A percentile compares a stretch with the other conserved stretches of the same genome.
phyloP scores from a whole-genome alignment of 2,113 vertebrate species.

The Ramphastos sulfuratus region DNA sequence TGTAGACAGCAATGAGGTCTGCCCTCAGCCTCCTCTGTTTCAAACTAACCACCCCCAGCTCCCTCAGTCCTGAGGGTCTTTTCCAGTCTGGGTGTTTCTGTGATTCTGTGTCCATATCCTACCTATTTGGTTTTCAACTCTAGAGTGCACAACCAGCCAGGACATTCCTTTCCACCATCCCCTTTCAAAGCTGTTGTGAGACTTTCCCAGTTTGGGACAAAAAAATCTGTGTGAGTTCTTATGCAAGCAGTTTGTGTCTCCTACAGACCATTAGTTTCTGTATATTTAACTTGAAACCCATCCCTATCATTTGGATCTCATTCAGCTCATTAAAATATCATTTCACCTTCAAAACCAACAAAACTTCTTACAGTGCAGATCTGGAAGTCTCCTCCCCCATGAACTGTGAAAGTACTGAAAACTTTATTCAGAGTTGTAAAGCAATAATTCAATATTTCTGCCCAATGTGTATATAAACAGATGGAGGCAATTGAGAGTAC shows the following conservation, averaged over 20 bases:
- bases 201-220: neutral
- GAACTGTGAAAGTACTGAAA: neutral
- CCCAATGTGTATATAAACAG: constrained; percentile 7
- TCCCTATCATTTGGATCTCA: constrained; percentile 37
- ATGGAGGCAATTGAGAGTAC: constrained; percentile 21
- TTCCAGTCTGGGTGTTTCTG: too few relatives aligned
- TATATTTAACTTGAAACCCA: constrained; percentile 40
- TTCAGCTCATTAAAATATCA: constrained; percentile 69
- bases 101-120: too few relatives aligned
- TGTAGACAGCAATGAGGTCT: too few relatives aligned
- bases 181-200: neutral
- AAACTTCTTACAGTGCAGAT: neutral
- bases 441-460: neutral
- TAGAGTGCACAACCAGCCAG: too few relatives aligned
- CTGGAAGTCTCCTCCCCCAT: neutral
- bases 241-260: constrained; percentile 8
- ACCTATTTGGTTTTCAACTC: too few relatives aligned
- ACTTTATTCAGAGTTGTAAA: neutral
- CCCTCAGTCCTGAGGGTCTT: too few relatives aligned
- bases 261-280: constrained; percentile 21
- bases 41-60: too few relatives aligned
- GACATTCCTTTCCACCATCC: neutral
- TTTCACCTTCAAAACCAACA: constrained; percentile 55
- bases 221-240: neutral
- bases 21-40: too few relatives aligned